Evolutionary conservation across 2,113 vertebrate genomes (phyloP).

Genomic region (Oreotrochilus melanogaster): DNA sequence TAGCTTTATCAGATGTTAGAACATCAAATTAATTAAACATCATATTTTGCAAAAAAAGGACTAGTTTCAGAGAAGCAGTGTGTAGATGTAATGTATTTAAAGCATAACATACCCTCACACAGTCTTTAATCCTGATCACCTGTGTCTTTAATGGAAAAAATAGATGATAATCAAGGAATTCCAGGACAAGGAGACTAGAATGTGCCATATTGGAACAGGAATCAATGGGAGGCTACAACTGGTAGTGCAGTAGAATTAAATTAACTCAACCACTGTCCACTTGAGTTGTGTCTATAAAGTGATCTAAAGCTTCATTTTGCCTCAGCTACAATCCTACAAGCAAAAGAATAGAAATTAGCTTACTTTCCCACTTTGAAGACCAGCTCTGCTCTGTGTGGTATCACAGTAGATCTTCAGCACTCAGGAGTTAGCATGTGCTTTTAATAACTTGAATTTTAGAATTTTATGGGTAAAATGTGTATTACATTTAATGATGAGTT

Average conservation of each 20-base stretch:
- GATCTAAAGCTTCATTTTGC: background rate
- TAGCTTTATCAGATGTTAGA: background rate
- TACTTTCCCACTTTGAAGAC: background rate
- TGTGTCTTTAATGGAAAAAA: background rate
- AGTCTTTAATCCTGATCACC: background rate
- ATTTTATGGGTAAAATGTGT: background rate
- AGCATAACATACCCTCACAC: background rate
- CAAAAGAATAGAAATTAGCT: background rate
- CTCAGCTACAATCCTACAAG: background rate
- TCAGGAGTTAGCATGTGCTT: background rate
- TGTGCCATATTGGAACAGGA: background rate
- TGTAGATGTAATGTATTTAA: background rate
- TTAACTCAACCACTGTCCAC: background rate
- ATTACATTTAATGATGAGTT: background rate
- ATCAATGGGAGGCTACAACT: background rate
- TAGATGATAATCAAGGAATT: background rate
- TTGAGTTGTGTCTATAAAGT: background rate
- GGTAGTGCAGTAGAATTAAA: background rate
- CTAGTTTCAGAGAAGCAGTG: background rate
- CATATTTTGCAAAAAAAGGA: background rate
- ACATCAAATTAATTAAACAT: background rate
- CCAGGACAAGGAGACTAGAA: background rate
- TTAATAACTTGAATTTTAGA: background rate
- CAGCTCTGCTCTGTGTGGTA: background rate
- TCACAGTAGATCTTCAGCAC: background rate